phyloP scores from a whole-genome alignment of 1,140 invertebrate species.

The Potamilus streckersoni region DNA sequence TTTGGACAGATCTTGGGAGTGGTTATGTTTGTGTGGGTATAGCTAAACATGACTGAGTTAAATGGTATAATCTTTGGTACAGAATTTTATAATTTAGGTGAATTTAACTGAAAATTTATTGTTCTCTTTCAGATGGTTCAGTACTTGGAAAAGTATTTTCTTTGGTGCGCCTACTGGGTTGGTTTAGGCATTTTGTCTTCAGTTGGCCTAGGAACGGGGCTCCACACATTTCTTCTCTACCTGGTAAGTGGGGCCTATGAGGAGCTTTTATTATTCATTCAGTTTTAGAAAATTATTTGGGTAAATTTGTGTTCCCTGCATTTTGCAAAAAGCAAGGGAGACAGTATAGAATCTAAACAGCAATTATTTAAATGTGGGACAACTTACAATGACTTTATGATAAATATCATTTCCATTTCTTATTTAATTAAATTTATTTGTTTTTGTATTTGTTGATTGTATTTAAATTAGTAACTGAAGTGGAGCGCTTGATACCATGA shows the following conservation, averaged over 20 bases:
- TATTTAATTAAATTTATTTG: no score
- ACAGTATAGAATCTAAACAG: no score
- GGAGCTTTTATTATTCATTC: no score
- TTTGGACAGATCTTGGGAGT: constrained; percentile 1
- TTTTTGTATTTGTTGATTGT: no score
- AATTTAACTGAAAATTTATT: constrained; percentile 36
- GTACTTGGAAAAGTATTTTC: constrained; percentile 67
- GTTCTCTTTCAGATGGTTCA: constrained; percentile 63
- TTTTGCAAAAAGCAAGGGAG: no score
- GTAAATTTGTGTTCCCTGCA: no score
- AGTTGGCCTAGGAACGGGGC: constrained; percentile 95
- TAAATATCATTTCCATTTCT: no score
- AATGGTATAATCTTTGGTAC: neutral
- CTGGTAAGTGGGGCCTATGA: constrained; percentile 77
- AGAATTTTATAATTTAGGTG: constrained; percentile 18
- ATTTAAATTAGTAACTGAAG: no score
- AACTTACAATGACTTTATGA: no score
- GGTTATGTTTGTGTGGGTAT: neutral
- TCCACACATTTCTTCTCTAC: constrained; percentile 98
- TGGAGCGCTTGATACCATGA: no score
- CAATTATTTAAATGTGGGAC: no score
- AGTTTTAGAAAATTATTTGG: no score
- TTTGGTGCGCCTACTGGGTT: constrained; percentile 94
- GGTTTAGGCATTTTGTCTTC: constrained; percentile 95
- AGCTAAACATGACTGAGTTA: neutral